Base-by-base conservation (phyloP, 2,888 invertebrate genomes). In the Morpho deidamia region DNA sequence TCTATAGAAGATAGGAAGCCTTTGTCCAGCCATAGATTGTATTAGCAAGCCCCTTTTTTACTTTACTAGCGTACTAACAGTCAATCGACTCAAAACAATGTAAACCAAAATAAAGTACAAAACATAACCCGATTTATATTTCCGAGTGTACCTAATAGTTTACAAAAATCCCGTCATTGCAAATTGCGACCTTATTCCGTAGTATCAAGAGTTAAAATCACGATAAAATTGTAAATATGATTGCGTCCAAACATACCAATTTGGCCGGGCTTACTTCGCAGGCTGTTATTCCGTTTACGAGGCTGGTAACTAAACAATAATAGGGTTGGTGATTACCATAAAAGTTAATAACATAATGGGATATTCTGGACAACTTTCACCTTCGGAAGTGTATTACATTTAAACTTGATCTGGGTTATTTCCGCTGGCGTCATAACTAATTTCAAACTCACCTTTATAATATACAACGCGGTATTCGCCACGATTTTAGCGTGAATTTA, bases 261-360 rank as follows among this genome's bases (percentile, higher is more conserved):
- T 61, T 60, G 60, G 60, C 60, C 54, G 58, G 40, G 44, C 50
- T 60, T 44, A 44, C 53, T 55, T 61, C 53, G 14, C 58, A 53
- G 53, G 53, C 53, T 55, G 58, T 60, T 58, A 56, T 59, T 57
- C 45, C 60, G 46, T 61, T 61, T 60, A 61, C 58, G 61, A 60
- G 56, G 56, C 45, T 55, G 49, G 56, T 52, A 62, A 58, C 60
- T 56, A 55, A 60, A 58, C 60, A 60, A 60, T 59, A 58, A 58
- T 48, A 41, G 44, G 32, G 41, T 23, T 39, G 54, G 43, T 33
- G 44, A 51, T 49, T 51, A 51, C 35, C 41, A 46, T 59, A 56
- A 54, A 56, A 53, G 49, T 23, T 56, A 56, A 59, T 54, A 45
- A 53, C 40, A 12, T 59, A 51, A 56, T 59, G 35, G 42, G 34